These are phyloP conservation scores for Anthopleura sola DNA, from an alignment of 64 coral and sea anemone genomes.

Conservation along the genomic window DNA sequence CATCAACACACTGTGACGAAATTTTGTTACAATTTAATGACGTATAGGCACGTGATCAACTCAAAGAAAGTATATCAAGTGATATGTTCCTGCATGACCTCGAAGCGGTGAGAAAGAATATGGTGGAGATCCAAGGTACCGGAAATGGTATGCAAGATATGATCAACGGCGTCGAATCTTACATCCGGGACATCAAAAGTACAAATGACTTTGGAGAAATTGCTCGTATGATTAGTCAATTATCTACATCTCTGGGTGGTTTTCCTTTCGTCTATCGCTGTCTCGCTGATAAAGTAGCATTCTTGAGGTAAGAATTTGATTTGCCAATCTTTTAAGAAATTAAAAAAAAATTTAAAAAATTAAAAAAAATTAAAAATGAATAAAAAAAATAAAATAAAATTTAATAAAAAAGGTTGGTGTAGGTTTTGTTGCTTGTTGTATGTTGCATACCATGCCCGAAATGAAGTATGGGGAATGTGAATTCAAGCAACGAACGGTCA, in stretches of 20 bases:
- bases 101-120: neutral
- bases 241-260: neutral
- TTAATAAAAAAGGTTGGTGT: too few species aligned
- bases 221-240: neutral
- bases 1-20: too few species aligned
- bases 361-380: too few species aligned
- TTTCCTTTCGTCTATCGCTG: conserved; percentile 16
- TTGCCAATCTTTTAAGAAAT: too few species aligned
- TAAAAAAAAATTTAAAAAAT: too few species aligned
- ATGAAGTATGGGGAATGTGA: too few species aligned
- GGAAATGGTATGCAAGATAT: neutral
- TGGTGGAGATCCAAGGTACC: neutral
- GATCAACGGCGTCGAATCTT: neutral
- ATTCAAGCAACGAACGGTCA: too few species aligned
- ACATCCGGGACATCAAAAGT: neutral
- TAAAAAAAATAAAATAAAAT: too few species aligned
- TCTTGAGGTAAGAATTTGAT: neutral
- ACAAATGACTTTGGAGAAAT: neutral
- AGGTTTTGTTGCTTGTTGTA: too few species aligned
- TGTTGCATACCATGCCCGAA: too few species aligned
- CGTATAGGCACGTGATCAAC: neutral
- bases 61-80: neutral
- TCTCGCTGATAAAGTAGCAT: neutral
- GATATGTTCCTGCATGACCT: neutral
- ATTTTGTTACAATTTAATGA: too few species aligned